Evolutionary conservation across 2,888 invertebrate species (phyloP).

Genomic region (Ernsta delagoae): DNA sequence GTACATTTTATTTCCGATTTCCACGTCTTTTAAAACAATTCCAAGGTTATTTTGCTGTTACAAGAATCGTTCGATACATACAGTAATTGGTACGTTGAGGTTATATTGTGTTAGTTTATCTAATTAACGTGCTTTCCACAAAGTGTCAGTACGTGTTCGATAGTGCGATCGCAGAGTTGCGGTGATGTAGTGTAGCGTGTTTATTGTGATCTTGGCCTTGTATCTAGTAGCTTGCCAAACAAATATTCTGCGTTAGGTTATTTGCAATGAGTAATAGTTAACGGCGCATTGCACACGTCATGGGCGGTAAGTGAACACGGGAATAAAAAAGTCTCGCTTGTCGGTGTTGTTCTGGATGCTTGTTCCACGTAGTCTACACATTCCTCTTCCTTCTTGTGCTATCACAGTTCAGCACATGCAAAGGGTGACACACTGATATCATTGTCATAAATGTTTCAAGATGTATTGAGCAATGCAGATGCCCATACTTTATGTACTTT

Average conservation of each 20-base stretch:
- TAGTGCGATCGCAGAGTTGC: conserved; percentile 45
- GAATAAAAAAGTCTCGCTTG: background rate
- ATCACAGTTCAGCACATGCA: background rate
- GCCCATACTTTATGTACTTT: no score
- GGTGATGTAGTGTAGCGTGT: conserved; percentile 48
- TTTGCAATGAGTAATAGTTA: conserved; percentile 58
- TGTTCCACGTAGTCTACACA: background rate
- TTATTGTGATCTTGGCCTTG: conserved; percentile 69
- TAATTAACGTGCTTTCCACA: conserved; percentile 65
- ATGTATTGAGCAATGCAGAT: no score
- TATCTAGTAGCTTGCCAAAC: conserved; percentile 57
- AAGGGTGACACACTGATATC: background rate
- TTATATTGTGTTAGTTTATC: conserved; percentile 65
- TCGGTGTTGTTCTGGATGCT: conserved; percentile 11
- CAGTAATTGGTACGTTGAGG: conserved; percentile 61
- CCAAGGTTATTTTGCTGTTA: conserved; percentile 73
- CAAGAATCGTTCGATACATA: conserved; percentile 49
- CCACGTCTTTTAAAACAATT: conserved; percentile 58
- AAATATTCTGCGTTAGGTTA: conserved; percentile 53
- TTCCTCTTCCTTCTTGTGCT: background rate
- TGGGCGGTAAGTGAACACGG: conserved; percentile 71
- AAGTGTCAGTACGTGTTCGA: conserved; percentile 54
- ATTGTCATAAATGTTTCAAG: no score
- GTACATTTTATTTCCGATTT: conserved; percentile 46
- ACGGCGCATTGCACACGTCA: conserved; percentile 57